Conservation (phyloP, 1,140 invertebrate species). For the Diplogasteroides magnus region DNA sequence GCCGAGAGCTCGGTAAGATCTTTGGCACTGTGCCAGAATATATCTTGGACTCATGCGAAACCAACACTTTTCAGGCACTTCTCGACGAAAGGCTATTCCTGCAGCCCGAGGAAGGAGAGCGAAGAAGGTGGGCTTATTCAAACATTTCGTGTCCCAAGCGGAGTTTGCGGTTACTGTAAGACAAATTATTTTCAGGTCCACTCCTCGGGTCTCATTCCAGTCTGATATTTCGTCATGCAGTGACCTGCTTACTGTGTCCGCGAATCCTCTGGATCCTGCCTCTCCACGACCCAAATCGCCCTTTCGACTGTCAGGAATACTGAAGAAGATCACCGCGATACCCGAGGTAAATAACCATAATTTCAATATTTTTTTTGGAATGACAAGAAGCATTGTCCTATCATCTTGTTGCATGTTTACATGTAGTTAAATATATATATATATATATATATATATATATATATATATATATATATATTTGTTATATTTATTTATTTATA, state of each 20-base stretch:
- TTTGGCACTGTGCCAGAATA: slow-evolving; percentile 1
- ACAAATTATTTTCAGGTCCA: slow-evolving; percentile 7
- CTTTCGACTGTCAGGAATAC: slow-evolving; percentile 5
- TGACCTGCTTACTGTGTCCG: not conserved
- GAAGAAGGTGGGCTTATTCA: not conserved
- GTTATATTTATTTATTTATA: too few species aligned
- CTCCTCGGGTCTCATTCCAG: slow-evolving; percentile 25
- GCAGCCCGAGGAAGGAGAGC: not conserved
- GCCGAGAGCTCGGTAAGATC: not conserved
- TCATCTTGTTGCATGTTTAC: too few species aligned
- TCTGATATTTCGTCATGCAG: slow-evolving; percentile 11
- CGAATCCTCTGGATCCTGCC: not conserved
- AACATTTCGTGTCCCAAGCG: not conserved
- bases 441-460: too few species aligned
- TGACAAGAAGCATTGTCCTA: too few species aligned
- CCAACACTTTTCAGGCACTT: slow-evolving; percentile 12
- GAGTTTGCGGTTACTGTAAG: not conserved
- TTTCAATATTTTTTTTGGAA: not conserved
- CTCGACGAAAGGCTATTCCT: slow-evolving; percentile 2
- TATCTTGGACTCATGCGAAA: not conserved
- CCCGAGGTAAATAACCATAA: slow-evolving; percentile 12
- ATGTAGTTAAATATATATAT: too few species aligned
- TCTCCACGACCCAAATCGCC: not conserved
- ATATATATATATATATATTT: too few species aligned
- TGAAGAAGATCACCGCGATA: slow-evolving; percentile 21